Conservation (phyloP, 2,797 vertebrate species). For the Xenops minutus region DNA sequence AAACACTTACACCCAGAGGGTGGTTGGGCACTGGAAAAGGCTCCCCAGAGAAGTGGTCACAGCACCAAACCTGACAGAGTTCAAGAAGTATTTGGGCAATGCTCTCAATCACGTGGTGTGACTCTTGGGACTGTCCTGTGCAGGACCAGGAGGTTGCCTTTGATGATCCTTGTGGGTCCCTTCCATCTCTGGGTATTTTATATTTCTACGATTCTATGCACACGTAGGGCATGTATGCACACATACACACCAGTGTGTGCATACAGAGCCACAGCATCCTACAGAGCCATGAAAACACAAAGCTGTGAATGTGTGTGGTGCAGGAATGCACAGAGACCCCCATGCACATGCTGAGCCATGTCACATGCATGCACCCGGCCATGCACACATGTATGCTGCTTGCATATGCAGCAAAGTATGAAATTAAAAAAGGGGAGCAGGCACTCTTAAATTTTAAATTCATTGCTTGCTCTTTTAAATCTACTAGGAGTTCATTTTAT, state of each 20-base stretch:
- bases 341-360: fast-evolving
- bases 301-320: fast-evolving
- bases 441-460: not conserved
- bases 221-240: fast-evolving
- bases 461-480: not conserved
- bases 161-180: not conserved
- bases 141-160: not conserved
- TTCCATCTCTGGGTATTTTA: too few species aligned
- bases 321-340: fast-evolving
- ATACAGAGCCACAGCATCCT: fast-evolving
- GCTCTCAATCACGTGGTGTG: not conserved
- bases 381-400: too few species aligned
- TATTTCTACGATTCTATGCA: fast-evolving
- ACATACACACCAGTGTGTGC: fast-evolving
- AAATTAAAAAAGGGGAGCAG: not conserved
- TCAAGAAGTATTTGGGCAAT: not conserved
- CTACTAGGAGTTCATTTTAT: not conserved
- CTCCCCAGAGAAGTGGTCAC: not conserved
- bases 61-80: not conserved
- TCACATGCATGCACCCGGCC: not conserved
- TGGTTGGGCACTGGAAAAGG: not conserved
- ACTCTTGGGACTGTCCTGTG: not conserved
- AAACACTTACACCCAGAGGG: not conserved
- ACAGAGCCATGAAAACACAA: fast-evolving
- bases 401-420: not conserved